Evolutionary conservation across 1,140 invertebrate genomes (phyloP).

Genomic region (Brachionus sp.): DNA sequence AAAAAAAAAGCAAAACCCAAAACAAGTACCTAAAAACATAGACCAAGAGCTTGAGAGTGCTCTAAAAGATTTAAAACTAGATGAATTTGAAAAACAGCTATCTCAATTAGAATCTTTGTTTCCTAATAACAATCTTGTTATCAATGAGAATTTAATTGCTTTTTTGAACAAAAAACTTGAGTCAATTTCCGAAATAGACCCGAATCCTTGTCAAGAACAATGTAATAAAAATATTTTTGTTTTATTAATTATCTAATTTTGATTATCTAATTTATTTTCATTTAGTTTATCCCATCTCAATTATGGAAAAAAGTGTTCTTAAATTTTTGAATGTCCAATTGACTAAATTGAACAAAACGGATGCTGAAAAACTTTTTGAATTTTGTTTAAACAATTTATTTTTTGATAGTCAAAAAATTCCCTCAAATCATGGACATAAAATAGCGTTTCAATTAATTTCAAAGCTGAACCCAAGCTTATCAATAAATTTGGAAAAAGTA

Average conservation of each 20-base stretch:
- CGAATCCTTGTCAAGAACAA: neutral
- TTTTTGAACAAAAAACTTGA: conserved; percentile 26
- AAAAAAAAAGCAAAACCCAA: neutral
- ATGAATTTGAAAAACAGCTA: conserved; percentile 17
- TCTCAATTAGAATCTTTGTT: neutral
- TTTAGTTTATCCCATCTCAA: neutral
- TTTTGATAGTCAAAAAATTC: conserved; percentile 10
- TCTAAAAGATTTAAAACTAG: neutral
- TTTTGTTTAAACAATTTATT: neutral
- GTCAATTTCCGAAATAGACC: neutral
- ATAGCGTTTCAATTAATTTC: conserved; percentile 6
- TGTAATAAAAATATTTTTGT: neutral
- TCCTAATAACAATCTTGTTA: neutral
- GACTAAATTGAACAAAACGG: neutral
- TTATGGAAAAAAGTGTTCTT: conserved; percentile 20
- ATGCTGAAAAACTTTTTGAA: conserved; percentile 20
- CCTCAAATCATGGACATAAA: neutral
- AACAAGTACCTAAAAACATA: neutral
- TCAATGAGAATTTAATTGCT: neutral
- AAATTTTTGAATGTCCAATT: conserved; percentile 28
- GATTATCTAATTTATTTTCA: neutral
- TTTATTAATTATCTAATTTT: neutral
- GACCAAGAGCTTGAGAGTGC: neutral
- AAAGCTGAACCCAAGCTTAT: neutral
- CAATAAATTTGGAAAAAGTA: neutral